Evolutionary conservation across 1,140 invertebrate species (phyloP), one percentile per base, ranked within the genome.

Genomic region (Latrodectus geometricus): DNA sequence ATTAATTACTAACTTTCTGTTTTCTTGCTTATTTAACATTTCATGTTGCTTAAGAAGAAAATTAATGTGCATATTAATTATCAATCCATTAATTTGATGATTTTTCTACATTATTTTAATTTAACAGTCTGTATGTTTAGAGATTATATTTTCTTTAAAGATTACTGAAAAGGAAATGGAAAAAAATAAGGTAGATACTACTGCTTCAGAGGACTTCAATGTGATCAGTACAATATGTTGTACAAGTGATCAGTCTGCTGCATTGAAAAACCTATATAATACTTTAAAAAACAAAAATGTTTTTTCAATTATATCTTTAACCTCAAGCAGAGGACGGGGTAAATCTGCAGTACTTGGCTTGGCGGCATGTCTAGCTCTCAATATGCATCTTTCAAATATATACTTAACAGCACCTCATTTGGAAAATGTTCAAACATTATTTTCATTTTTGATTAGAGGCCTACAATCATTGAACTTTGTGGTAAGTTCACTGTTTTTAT

Each of bases 341-440:
- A 99, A 99, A 92, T 99, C 98, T 5, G 98, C 99, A 12, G 96
- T 98, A 12, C 91, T 99, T n/a, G 99, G 99, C 8, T 92, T 99
- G 73, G 94, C 98, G 3, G 95, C 99, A 52, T 95, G 93, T 23
- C 90, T 91, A 3, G 93, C 93, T 56, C 90, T 94, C 48, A 95
- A 95, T 90, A 48, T 35, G 49, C 96, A 96, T 21, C 99, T 99
- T 91, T 97, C 97, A 17, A 99, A 99, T 91, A 96, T 99, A 74
- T 99, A 98, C 92, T 97, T 99, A 12, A 99, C 98, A 0, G 97
- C 97, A 88, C 99, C 99, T 0, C 97, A 96, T 91, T 98, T 98
- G 4, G 98, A 99, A 91, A 99, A 99, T 93, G 94, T 99, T 90
- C 98, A 97, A 86, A 99, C 98, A 0, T 92, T 99, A 2, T 99